Evolutionary conservation across 37 sponge, comb jelly and placozoan genomes (phyloP).

Genomic region (Eunapius fragilis): DNA sequence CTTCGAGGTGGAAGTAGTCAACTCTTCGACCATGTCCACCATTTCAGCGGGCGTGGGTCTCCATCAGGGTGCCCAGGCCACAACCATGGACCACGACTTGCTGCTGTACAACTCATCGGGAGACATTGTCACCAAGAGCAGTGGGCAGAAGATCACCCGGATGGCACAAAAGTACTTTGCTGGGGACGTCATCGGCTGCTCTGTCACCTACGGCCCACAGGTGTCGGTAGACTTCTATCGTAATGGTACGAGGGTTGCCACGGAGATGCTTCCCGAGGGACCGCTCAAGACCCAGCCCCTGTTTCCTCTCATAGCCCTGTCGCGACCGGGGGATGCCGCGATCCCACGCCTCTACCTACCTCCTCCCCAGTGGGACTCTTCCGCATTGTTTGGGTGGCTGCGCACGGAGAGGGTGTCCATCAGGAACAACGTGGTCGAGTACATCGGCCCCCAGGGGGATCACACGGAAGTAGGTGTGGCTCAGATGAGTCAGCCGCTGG

Average conservation of each 20-base stretch:
- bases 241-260: conserved; percentile 25
- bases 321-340: conserved; percentile 37
- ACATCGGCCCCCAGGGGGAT: not conserved
- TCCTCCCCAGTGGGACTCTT: conserved; percentile 13
- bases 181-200: conserved; percentile 58
- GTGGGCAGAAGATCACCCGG: conserved; percentile 1
- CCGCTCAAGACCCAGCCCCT: not conserved
- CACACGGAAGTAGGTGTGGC: conserved; percentile 27
- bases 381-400: conserved; percentile 53
- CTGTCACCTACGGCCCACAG: not conserved
- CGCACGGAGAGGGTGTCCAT: conserved; percentile 50
- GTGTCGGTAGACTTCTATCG: conserved; percentile 40
- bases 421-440: conserved; percentile 24
- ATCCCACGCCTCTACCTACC: conserved; percentile 11
- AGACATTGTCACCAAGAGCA: conserved; percentile 12
- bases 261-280: not conserved
- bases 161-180: conserved; percentile 23
- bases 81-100: not conserved
- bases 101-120: conserved; percentile 55
- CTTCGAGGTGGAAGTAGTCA: conserved; percentile 62
- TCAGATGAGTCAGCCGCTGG: conserved; percentile 38
- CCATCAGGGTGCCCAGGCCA: conserved; percentile 5
- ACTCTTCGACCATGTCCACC: not conserved
- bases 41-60: conserved; percentile 41
- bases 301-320: conserved; percentile 40